phyloP scores from a whole-genome alignment of 2,113 vertebrate genomes.

The Illadopsis cleaveri region DNA sequence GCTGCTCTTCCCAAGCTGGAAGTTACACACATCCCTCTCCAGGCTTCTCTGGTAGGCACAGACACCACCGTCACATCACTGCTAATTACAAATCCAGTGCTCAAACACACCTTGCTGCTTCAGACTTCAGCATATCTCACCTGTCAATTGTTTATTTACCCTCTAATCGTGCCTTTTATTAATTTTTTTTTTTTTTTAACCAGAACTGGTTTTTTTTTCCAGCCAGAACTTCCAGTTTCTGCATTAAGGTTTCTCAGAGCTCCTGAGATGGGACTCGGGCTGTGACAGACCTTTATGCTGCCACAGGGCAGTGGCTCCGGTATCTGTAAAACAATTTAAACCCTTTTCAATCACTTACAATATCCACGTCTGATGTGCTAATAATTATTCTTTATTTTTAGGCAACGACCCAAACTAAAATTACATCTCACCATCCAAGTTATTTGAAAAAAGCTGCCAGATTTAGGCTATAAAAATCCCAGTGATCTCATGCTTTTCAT shows the following conservation, averaged over 20 bases:
- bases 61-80: rapidly evolving
- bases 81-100: not conserved
- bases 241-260: not conserved
- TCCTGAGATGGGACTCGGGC: not conserved
- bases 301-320: not conserved
- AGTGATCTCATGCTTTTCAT: constrained; percentile 72
- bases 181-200: too few relatives aligned
- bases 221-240: not conserved
- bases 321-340: constrained; percentile 28
- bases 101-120: not conserved
- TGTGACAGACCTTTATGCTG: not conserved
- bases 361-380: constrained; percentile 52
- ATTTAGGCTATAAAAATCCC: constrained; percentile 69
- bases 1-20: not conserved
- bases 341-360: constrained; percentile 2
- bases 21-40: not conserved
- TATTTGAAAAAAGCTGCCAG: constrained; percentile 70
- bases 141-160: not conserved
- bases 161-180: too few relatives aligned
- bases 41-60: rapidly evolving
- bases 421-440: constrained; percentile 61
- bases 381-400: constrained; percentile 73
- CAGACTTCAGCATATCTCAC: not conserved
- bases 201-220: too few relatives aligned
- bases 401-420: constrained; percentile 67